Evolutionary conservation across 2,888 invertebrate species (phyloP), one percentile per base, ranked within the genome.

Genomic region (Apamea anceps): DNA sequence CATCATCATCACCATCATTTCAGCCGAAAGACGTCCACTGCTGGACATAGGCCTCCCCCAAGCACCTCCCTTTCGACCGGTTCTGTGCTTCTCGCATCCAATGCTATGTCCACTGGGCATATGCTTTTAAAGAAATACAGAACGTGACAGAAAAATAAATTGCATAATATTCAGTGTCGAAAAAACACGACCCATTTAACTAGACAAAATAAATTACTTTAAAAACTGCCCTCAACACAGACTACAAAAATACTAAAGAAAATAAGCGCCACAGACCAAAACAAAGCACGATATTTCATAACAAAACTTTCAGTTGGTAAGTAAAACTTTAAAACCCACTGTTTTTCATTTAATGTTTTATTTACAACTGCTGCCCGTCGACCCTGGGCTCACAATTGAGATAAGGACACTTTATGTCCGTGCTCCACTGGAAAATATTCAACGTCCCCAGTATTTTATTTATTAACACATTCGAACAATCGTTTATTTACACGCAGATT

Each of bases 291-390:
- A 45, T 81, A 67, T 81, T 76, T 81, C 76, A 81, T 81, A 81
- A 66, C 81, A 21, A 72, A 66, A 81, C 71, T 81, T 82, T 72
- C 45, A 66, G 51, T 72, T 28, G 54, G 12, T 6, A 32, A 67
- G 62, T 76, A 67, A 37, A 81, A 82, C 71, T 81, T 81, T 77
- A 63, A 76, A 67, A 45, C n/a, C 62, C 42, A 57, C 18, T 75
- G 75, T 81, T 81, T 75, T 81, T 75, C 75, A 75, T 75, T 81
- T 71, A 75, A 81, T 77, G 77, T 77, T 72, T 82, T 82, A 82
- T 81, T 82, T 82, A 68, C 37, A 82, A 77, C 72, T 32, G 77
- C 45, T 37, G 15, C 28, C 77, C 45, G 51, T 54, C 62, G 51
- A 25, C 10, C 6, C 54, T 48, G 68, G 42, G 21, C 66, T 18